Evolutionary conservation across 2,797 vertebrate genomes (phyloP).

Genomic region (Microhierax caerulescens): DNA sequence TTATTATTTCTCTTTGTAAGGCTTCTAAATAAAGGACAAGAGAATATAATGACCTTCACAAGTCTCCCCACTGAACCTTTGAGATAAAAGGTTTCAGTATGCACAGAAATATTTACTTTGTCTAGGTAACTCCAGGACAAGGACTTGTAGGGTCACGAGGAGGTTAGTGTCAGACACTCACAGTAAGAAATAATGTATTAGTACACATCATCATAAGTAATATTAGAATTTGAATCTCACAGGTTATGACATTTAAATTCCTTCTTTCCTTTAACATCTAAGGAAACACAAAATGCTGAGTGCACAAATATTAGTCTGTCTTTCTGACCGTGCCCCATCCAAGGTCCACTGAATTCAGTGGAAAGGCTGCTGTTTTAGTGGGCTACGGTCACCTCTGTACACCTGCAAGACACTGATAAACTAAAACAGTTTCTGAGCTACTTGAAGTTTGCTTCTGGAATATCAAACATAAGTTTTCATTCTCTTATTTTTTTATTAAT

Average conservation of each 20-base stretch:
- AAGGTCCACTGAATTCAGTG: background rate
- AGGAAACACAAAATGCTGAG: background rate
- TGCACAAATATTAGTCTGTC: background rate
- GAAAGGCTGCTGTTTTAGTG: background rate
- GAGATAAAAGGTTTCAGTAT: background rate
- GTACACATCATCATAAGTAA: background rate
- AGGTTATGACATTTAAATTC: background rate
- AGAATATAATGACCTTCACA: background rate
- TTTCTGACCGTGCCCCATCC: background rate
- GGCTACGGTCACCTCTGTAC: background rate
- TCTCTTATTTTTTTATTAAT: slow-evolving; percentile 57
- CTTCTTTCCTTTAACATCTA: background rate
- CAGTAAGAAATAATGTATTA: background rate
- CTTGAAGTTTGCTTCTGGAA: slow-evolving; percentile 9
- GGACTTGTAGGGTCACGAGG: background rate
- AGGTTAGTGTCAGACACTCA: background rate
- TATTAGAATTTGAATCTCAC: background rate
- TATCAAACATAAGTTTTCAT: background rate
- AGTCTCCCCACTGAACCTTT: background rate
- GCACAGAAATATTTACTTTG: background rate
- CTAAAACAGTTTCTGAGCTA: background rate
- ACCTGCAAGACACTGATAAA: background rate
- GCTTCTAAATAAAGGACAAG: background rate
- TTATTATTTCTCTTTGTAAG: background rate
- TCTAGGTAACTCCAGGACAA: background rate